Evolutionary conservation across 1,140 invertebrate genomes (phyloP), one percentile per base, ranked within the genome.

Genomic region (Formica selysi): DNA sequence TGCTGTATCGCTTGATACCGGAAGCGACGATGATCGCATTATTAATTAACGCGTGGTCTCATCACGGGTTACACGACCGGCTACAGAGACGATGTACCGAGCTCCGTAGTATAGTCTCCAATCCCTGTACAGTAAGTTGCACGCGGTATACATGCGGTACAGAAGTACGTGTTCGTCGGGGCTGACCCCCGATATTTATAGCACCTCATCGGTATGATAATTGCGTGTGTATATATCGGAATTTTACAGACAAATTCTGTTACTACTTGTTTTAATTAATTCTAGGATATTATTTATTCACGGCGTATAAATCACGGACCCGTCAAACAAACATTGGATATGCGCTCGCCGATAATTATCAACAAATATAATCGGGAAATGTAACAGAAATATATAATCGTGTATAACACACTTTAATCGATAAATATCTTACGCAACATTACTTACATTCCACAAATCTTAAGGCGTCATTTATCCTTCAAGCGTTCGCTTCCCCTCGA

Each of bases 1-100:
- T 2, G 57, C 13, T 48, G 51, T 70, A 90, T 87, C 90, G 87
- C 38, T 76, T 78, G 71, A 76, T 76, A 76, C 81, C 81, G 90
- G 89, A 87, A 87, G 87, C 89, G 89, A 86, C 90, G 80, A 65
- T 90, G 91, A 93, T 89, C 91, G 92, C 89, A 89, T 91, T 91
- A 92, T 92, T 81, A 92, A 92, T 91, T 92, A 91, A 93, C 89
- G 71, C 81, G 81, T 41, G 44, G 70, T 84, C 57, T 76, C 73
- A 84, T 84, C 81, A 74, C 71, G 57, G 57, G 71, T 51, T 76
- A 84, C 71, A 76, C 73, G 70, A 29, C 81, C 38, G 64, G 68
- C 54, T 62, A 68, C 81, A 73, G 78, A 81, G 36, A 81, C 51
- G 38, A 44, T 59, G 79, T 73, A 74, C 79, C 22, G 48, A 36